Base-by-base conservation (phyloP, 2,888 invertebrate species). In the Gerris lacustris region DNA sequence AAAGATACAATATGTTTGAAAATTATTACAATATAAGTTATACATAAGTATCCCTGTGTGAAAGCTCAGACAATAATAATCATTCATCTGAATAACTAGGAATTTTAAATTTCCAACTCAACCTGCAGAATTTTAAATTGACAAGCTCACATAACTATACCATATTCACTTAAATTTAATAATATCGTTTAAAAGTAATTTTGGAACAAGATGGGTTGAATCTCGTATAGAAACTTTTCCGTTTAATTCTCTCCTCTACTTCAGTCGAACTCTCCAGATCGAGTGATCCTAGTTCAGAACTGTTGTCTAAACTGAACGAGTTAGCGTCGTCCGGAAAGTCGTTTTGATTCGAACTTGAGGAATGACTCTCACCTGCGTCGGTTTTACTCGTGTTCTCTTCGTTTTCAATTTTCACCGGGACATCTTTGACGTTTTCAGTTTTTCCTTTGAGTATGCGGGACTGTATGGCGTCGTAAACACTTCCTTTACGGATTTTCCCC, bases 181-280 rank as follows among this genome's bases (percentile, higher is more conserved):
- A 55, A 55, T 55, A 55, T 15, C 55, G 55, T 55, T 55, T 55
- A 11, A 15, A 55, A 11, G 9, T 55, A 15, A 55, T 9, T 55
- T 55, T 66, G 17, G 15, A n/a, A 17, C 4, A 31, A 18, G 15
- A n/a, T 17, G 84, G 88, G 79, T 94, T 94, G 79, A 94, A 94
- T 75, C 94, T 84, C 15, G 90, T 87, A 79, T 93, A 94, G 81
- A 92, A 94, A 79, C 94, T 94, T 79, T 93, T 92, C 47, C 94
- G 85, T 76, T 91, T 85, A 77, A 94, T 94, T 77, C 94, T 85
- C 78, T 94, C 94, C 9, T 71, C 74, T n/a, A 69, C 73, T 81
- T 80, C 66, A 31, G 70, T 68, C 43, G 73, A 72, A 5, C 70
- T 72, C 67, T 69, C 74, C 68, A 70, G 70, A 11, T 85, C 83